Conservation (phyloP, 2,888 invertebrate genomes). For the Netelia inedita region DNA sequence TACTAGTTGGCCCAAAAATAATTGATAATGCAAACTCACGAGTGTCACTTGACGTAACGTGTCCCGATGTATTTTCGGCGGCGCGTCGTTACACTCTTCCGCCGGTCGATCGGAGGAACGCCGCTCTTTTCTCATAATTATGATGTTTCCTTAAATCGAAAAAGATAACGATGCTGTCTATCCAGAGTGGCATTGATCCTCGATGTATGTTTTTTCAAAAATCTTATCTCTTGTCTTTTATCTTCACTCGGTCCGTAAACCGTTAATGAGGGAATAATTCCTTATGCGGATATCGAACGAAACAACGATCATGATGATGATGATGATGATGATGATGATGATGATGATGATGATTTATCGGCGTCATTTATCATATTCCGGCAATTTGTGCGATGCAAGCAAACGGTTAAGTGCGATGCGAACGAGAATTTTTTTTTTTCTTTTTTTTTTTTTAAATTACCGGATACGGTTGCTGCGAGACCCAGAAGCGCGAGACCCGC, state of each 20-base stretch:
- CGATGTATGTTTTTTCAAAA: neutral
- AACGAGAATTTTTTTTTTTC: constrained; percentile 40
- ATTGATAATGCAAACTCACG: constrained; percentile 69
- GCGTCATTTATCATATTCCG: neutral
- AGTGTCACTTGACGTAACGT: constrained; percentile 78
- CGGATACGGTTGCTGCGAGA: constrained; percentile 57
- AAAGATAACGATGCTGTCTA: constrained; percentile 36
- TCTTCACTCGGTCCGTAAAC: neutral
- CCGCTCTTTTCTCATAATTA: neutral
- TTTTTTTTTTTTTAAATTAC: constrained; percentile 42
- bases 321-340: constrained; percentile 30
- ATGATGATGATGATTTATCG: constrained; percentile 46
- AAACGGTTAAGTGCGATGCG: constrained; percentile 45
- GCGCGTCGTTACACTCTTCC: constrained; percentile 32
- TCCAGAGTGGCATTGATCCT: constrained; percentile 27
- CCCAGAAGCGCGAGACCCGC: constrained; percentile 64
- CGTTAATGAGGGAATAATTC: constrained; percentile 19
- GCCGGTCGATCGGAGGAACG: neutral
- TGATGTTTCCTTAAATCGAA: constrained; percentile 55
- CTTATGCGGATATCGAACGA: neutral
- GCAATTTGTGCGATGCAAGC: constrained; percentile 33
- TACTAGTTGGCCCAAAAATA: too few relatives aligned
- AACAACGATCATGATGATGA: too few relatives aligned
- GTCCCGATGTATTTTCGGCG: constrained; percentile 60
- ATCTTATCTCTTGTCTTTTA: neutral